Evolutionary conservation across 2,888 invertebrate species (phyloP), one percentile per base, ranked within the genome.

Genomic region (Prenolepis imparis): DNA sequence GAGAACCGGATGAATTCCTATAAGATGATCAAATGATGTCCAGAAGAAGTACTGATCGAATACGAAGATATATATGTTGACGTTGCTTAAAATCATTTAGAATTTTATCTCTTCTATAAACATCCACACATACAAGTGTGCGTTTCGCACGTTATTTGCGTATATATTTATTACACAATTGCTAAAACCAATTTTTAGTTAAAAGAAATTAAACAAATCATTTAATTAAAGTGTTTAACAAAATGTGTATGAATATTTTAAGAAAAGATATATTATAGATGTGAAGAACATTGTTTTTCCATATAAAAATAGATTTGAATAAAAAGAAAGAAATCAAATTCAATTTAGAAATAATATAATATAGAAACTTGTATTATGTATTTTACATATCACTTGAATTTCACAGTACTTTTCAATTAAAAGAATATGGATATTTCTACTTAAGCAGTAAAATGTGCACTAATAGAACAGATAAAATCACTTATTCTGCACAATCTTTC

Each of bases 1-100:
- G 98, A 95, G 98, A 98, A 95, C 98, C 98, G 89, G 98, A 98
- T 95, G 98, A 98, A 95, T 97, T 98, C 95, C 96, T 97, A 92
- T 90, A 91, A 78, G 24, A 52, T 48, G 41, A 57, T 80, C 41
- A 67, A 18, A 32, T 68, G 18, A 48, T n/a, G 6, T 48, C 8
- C 36, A 9, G 32, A 24, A 44, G 15, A 32, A 3, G 24, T 41
- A 52, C 18, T 67, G 39, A 28, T 24, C n/a, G 18, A 48, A 70
- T 73, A 72, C 21, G 8, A 72, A 70, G 57, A 70, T 78, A 44
- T 57, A 44, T 72, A 5, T 36, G 36, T 32, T 21, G 57, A 44
- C 12, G 6, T 11, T 5, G 6, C 9, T 70, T 78, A 78, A 18
- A 70, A 39, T 4, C 18, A 36, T 6, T 57, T 68, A 0, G 15